These are phyloP conservation scores for Pediacus dermestoides DNA, from an alignment of 2,888 invertebrate species.

Conservation along the genomic window DNA sequence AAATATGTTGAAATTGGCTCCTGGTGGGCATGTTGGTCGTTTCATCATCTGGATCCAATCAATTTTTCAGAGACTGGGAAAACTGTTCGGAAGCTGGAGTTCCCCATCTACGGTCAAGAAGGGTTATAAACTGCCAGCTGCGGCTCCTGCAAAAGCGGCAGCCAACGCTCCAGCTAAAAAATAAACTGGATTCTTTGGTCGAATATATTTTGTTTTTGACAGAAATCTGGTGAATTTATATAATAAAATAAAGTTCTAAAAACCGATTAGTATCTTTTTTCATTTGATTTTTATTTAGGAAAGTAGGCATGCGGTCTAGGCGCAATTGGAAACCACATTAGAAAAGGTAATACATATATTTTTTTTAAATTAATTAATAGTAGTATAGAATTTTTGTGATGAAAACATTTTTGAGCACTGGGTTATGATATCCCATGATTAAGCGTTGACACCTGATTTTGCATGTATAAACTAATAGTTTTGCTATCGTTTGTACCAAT, in stretches of 20 bases:
- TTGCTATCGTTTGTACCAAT: too few species aligned
- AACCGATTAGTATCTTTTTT: conserved; percentile 6
- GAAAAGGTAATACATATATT: neutral
- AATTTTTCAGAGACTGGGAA: conserved; percentile 89
- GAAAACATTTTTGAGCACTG: conserved; percentile 16
- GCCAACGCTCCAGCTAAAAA: conserved; percentile 29
- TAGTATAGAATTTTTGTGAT: conserved; percentile 6
- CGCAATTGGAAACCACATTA: neutral
- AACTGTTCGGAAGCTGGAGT: conserved; percentile 94
- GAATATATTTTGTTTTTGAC: conserved; percentile 25
- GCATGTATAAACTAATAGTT: too few species aligned
- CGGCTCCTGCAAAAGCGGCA: too few species aligned
- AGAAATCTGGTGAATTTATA: conserved; percentile 1
- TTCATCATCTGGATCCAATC: conserved; percentile 99
- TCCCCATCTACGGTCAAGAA: conserved; percentile 74
- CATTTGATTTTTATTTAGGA: conserved; percentile 7
- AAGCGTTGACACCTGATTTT: conserved; percentile 14
- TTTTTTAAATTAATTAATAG: neutral
- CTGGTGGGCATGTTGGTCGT: conserved; percentile 96
- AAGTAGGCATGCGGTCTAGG: too few species aligned
- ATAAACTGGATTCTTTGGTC: conserved; percentile 16
- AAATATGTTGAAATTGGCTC: conserved; percentile 91
- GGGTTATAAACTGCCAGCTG: conserved; percentile 89
- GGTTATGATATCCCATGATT: conserved; percentile 18
- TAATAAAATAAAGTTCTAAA: conserved; percentile 7